These are phyloP conservation scores for Glyptemys insculpta DNA, from an alignment of 2,797 vertebrate species.

Conservation along the genomic window DNA sequence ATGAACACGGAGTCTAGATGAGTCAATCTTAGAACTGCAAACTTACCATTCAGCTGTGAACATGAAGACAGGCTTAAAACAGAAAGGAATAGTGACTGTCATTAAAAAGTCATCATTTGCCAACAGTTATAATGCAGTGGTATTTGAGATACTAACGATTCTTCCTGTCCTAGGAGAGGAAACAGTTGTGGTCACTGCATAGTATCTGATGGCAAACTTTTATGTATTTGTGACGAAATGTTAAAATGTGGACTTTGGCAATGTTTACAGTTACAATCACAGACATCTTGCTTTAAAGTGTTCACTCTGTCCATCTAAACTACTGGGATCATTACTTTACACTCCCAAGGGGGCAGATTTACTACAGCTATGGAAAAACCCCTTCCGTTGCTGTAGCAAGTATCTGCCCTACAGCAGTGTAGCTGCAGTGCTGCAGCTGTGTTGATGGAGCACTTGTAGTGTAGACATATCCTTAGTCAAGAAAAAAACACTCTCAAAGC, in stretches of 20 bases:
- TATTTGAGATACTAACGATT: not conserved
- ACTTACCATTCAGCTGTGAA: rapidly evolving
- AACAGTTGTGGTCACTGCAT: not conserved
- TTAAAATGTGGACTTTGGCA: not conserved
- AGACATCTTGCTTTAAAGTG: not conserved
- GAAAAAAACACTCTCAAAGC: not conserved
- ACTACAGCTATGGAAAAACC: not conserved
- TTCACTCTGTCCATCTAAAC: not conserved
- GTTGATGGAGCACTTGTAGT: not conserved
- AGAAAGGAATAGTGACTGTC: not conserved
- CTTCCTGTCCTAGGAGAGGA: not conserved
- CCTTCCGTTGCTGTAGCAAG: not conserved
- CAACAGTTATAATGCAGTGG: not conserved
- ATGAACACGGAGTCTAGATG: not conserved
- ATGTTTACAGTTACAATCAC: not conserved
- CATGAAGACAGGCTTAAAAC: not conserved
- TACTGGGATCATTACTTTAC: not conserved
- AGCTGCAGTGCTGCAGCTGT: not conserved
- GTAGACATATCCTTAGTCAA: not conserved
- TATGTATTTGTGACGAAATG: not conserved
- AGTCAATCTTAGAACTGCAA: not conserved
- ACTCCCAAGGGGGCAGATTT: not conserved
- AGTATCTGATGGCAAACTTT: not conserved
- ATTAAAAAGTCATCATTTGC: not conserved
- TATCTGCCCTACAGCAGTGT: not conserved